These are phyloP conservation scores for Anisognathus igniventris DNA, from an alignment of 2,797 vertebrate species.

Conservation along the genomic window DNA sequence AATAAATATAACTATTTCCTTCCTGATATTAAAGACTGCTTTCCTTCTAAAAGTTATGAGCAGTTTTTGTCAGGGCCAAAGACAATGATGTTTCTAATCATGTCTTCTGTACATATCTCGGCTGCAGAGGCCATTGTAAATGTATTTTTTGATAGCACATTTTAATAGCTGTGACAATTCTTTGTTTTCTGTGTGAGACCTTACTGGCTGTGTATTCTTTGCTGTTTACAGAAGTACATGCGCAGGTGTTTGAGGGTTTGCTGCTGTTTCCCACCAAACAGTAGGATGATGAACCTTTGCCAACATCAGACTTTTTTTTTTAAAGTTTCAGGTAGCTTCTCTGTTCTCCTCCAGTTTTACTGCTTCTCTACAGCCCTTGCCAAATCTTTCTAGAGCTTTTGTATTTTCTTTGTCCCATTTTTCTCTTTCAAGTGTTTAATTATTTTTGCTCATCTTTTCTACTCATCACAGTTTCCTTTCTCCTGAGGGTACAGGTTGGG, in stretches of 20 bases:
- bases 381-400: background rate
- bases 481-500: background rate
- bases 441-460: background rate
- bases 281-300: fast-evolving
- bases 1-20: background rate
- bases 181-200: background rate
- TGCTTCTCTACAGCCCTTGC: background rate
- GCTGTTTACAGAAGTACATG: background rate
- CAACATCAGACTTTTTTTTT: background rate
- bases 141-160: background rate
- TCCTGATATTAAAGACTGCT: background rate
- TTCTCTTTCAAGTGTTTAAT: background rate
- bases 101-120: fast-evolving
- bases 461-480: background rate
- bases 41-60: background rate
- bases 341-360: background rate
- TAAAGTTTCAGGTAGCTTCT: background rate
- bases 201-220: background rate
- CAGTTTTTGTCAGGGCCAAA: background rate
- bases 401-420: background rate
- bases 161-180: background rate
- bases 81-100: background rate
- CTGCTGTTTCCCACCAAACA: background rate
- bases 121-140: background rate
- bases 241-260: background rate